These are phyloP conservation scores for Tokudaia muenninki DNA, from an alignment of 2,797 vertebrate species.

Conservation along the genomic window DNA sequence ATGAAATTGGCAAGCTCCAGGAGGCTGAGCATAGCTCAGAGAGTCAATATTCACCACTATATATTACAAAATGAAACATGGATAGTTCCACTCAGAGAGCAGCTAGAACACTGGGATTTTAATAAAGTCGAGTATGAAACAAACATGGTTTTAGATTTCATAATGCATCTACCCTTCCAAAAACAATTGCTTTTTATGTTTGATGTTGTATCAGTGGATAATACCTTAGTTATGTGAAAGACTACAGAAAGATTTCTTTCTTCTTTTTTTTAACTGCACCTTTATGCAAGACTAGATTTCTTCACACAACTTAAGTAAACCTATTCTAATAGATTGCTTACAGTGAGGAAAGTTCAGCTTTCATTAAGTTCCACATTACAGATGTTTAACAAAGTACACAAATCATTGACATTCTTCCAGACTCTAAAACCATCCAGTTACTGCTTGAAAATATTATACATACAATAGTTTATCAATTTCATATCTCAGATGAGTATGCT, in stretches of 20 bases:
- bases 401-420: not conserved
- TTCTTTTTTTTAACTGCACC: constrained; percentile 61
- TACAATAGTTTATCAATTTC: constrained; percentile 12
- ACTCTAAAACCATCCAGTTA: not conserved
- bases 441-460: not conserved
- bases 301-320: constrained; percentile 28
- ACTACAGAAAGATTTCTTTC: constrained; percentile 1
- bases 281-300: not conserved
- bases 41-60: not conserved
- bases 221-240: constrained; percentile 42
- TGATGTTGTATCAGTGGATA: not conserved
- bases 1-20: not conserved
- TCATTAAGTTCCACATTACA: constrained; percentile 26
- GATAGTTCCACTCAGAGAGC: not conserved
- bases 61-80: not conserved
- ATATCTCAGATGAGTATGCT: not conserved
- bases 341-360: constrained; percentile 1
- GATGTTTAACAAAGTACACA: not conserved
- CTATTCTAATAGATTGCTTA: not conserved
- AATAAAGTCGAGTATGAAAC: constrained; percentile 40
- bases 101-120: constrained; percentile 9
- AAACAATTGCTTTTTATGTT: not conserved
- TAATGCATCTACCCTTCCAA: not conserved
- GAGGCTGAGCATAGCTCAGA: not conserved
- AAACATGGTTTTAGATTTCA: not conserved